Percentiles rank a stretch among this genome's conserved stretches.
phyloP scores from a whole-genome alignment of 2,113 vertebrate genomes.

The Brevimyrus niger region DNA sequence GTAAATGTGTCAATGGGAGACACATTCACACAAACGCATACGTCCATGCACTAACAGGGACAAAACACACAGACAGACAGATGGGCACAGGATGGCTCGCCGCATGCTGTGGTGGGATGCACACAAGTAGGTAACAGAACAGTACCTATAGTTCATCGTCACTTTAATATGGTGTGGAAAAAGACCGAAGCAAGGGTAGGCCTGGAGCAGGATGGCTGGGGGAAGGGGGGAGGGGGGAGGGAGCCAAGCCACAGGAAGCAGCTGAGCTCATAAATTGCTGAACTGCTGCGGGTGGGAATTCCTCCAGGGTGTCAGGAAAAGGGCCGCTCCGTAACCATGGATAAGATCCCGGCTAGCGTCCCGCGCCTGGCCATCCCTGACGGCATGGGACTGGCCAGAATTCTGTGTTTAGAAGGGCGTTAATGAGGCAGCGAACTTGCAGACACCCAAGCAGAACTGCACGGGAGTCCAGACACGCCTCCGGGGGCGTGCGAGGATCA shows the following conservation, averaged over 20 bases:
- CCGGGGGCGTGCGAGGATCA: background rate
- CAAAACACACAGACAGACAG: background rate
- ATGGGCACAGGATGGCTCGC: background rate
- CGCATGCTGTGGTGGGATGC: no score
- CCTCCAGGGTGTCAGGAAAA: background rate
- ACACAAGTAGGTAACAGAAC: no score
- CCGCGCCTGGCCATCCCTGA: background rate
- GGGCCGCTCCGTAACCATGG: background rate
- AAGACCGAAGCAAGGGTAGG: background rate
- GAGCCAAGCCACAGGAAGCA: background rate
- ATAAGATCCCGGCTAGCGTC: background rate
- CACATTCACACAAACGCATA: background rate
- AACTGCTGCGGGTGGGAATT: background rate
- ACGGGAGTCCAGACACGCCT: no score
- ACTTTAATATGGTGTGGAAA: background rate
- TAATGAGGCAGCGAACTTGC: background rate
- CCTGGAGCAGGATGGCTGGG: background rate
- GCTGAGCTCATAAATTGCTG: background rate
- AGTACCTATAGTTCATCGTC: background rate
- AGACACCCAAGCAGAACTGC: background rate
- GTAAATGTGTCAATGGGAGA: background rate
- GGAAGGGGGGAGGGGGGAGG: background rate
- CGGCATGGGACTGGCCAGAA: background rate
- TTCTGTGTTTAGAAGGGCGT: background rate
- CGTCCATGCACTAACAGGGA: background rate